phyloP scores from a whole-genome alignment of 2,797 vertebrate species.

The Anomalospiza imberbis region DNA sequence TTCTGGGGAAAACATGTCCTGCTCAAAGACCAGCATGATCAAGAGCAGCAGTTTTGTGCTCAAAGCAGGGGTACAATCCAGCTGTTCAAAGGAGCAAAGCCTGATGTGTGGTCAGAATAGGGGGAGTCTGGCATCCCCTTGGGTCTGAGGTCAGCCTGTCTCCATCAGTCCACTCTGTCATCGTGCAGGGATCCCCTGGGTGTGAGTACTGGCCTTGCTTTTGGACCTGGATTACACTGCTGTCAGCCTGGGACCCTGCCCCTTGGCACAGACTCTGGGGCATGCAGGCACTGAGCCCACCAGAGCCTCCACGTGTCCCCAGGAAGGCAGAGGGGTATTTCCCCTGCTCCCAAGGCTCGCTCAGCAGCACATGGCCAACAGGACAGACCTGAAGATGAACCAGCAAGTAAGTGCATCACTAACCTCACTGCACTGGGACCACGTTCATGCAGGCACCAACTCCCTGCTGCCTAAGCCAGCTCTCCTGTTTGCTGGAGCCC shows the following conservation, averaged over 20 bases:
- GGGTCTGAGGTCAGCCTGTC: neutral
- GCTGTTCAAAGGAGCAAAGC: neutral
- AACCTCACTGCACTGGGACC: neutral
- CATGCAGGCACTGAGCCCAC: neutral
- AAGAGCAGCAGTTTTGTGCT: neutral
- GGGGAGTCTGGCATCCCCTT: neutral
- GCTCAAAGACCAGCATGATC: neutral
- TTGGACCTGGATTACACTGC: neutral
- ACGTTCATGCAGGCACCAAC: neutral
- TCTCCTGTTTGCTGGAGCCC: neutral
- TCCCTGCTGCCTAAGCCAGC: neutral
- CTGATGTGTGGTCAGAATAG: neutral
- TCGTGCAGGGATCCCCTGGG: neutral
- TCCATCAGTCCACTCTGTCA: neutral
- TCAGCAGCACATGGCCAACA: neutral
- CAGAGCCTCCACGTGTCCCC: fast-evolving
- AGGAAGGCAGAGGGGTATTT: neutral
- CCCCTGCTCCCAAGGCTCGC: neutral
- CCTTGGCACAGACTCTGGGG: neutral
- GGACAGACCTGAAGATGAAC: neutral
- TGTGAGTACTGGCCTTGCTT: neutral
- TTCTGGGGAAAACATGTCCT: neutral
- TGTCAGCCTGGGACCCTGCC: neutral
- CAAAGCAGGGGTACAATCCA: neutral
- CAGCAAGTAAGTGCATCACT: neutral